Conservation (phyloP, 1,140 invertebrate species). For the Potamilus streckersoni region DNA sequence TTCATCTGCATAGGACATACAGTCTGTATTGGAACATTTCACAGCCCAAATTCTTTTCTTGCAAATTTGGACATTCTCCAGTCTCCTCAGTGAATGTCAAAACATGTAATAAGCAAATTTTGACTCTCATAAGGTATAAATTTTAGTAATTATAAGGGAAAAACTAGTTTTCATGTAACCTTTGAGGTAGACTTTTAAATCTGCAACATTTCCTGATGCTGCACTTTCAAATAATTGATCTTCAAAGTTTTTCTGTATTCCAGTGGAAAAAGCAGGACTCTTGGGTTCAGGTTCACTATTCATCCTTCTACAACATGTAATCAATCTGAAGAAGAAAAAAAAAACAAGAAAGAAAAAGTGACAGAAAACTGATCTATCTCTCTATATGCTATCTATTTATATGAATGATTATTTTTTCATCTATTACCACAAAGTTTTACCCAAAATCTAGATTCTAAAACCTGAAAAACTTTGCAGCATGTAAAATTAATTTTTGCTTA, state of each 20-base stretch:
- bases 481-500: too few species aligned
- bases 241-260: slow-evolving; percentile 12
- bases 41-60: background rate
- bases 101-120: background rate
- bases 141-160: background rate
- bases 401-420: too few species aligned
- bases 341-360: too few species aligned
- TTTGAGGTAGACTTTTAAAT: slow-evolving; percentile 24
- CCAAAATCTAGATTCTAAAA: too few species aligned
- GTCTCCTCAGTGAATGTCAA: background rate
- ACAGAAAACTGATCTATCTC: too few species aligned
- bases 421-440: too few species aligned
- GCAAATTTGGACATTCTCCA: background rate
- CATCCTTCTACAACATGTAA: too few species aligned
- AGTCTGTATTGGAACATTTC: background rate
- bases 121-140: background rate
- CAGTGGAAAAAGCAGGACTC: too few species aligned
- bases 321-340: too few species aligned
- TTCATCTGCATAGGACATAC: background rate
- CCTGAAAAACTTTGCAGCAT: too few species aligned
- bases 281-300: too few species aligned
- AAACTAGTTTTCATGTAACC: background rate
- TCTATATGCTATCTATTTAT: too few species aligned
- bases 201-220: slow-evolving; percentile 25
- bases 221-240: slow-evolving; percentile 24